These are phyloP conservation scores for Chrysemys picta DNA, from an alignment of 2,113 vertebrate genomes.

Conservation along the genomic window DNA sequence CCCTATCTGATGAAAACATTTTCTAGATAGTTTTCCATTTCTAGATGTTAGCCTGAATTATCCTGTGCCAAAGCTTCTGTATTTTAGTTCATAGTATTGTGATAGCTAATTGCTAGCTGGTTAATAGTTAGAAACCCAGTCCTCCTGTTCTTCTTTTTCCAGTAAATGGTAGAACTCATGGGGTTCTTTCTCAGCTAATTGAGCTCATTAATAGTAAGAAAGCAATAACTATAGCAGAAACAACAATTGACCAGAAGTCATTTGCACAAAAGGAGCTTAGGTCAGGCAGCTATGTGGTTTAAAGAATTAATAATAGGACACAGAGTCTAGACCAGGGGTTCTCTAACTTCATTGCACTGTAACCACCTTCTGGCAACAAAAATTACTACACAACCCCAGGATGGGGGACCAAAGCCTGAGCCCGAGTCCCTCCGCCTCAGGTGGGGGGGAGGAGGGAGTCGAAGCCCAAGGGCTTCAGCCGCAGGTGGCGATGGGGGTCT, in stretches of 20 bases:
- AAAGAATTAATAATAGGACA: not conserved
- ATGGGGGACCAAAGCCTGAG: too few relatives aligned
- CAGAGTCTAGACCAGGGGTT: too few relatives aligned
- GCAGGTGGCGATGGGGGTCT: too few relatives aligned
- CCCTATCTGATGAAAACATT: not conserved
- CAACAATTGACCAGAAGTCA: not conserved
- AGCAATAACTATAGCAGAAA: not conserved
- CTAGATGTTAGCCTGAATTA: not conserved
- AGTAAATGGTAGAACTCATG: not conserved
- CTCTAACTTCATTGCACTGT: too few relatives aligned
- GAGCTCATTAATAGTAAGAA: not conserved
- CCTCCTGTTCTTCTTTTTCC: too few relatives aligned
- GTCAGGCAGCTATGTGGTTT: rapidly evolving
- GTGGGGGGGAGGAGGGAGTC: too few relatives aligned
- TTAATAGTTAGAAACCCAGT: not conserved
- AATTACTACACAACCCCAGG: too few relatives aligned
- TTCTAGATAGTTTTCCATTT: not conserved
- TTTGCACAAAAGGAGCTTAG: not conserved
- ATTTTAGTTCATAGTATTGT: not conserved
- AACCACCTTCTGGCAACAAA: too few relatives aligned
- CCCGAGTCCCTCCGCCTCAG: too few relatives aligned
- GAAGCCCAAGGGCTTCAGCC: too few relatives aligned
- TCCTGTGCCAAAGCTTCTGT: not conserved
- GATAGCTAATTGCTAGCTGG: rapidly evolving
- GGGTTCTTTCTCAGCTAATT: not conserved